A percentile compares a stretch with the other conserved stretches of the same genome.
Conservation (phyloP, 2,888 invertebrate genomes). For the Nowickia ferox region DNA sequence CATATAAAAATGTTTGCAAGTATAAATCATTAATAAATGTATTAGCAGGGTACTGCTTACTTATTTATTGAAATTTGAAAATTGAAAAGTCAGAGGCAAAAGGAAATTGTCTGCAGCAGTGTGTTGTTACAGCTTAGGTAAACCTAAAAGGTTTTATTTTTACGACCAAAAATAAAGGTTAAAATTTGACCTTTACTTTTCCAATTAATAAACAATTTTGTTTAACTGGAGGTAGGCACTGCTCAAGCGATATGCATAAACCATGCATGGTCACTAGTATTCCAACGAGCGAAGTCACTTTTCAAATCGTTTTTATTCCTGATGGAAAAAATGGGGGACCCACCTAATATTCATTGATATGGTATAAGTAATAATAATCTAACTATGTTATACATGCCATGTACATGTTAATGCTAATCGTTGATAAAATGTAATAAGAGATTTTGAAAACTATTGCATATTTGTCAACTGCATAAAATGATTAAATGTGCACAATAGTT, state of each 20-base stretch:
- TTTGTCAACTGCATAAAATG: slow-evolving; percentile 51
- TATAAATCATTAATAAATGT: background rate
- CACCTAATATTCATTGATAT: slow-evolving; percentile 6
- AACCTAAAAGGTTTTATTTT: too few relatives aligned
- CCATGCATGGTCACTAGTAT: too few relatives aligned
- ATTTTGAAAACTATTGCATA: slow-evolving; percentile 42
- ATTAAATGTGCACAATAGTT: slow-evolving; percentile 57
- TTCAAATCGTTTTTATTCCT: background rate
- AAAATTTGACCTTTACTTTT: too few relatives aligned
- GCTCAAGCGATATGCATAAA: too few relatives aligned
- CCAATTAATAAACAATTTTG: too few relatives aligned
- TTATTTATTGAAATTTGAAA: too few relatives aligned
- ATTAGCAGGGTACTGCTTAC: background rate
- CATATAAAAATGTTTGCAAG: background rate
- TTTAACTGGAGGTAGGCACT: too few relatives aligned
- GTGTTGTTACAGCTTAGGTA: too few relatives aligned
- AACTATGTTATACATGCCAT: slow-evolving; percentile 38
- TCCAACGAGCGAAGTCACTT: too few relatives aligned
- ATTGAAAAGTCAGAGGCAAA: too few relatives aligned
- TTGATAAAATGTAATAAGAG: slow-evolving; percentile 52
- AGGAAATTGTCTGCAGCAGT: too few relatives aligned
- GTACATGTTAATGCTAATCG: slow-evolving; percentile 51
- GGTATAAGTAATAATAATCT: slow-evolving; percentile 21
- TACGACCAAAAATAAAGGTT: too few relatives aligned
- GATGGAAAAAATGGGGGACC: background rate